These are phyloP conservation scores for Pimpla rufipes DNA, from an alignment of 2,888 invertebrate genomes.

Conservation along the genomic window DNA sequence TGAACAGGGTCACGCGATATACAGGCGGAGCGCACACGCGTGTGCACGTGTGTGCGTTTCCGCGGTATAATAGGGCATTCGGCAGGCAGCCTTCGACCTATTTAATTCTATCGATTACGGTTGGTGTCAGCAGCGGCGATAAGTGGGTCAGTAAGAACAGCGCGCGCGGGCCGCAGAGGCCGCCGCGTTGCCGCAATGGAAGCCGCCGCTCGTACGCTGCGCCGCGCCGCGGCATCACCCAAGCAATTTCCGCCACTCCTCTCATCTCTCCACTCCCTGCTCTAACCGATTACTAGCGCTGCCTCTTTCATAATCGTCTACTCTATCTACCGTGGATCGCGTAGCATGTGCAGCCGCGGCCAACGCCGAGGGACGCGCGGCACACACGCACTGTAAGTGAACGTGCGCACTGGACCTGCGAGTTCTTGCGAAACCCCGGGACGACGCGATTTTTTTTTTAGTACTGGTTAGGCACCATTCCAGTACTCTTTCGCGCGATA, in stretches of 20 bases:
- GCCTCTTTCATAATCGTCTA: constrained; percentile 38
- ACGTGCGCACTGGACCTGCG: no score
- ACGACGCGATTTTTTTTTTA: no score
- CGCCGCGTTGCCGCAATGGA: constrained; percentile 57
- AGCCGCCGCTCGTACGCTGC: constrained; percentile 51
- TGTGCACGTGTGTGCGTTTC: neutral
- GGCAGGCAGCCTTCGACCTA: constrained; percentile 67
- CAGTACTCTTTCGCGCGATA: no score
- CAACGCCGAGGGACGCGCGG: neutral
- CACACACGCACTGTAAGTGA: neutral
- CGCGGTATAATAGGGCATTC: constrained; percentile 30
- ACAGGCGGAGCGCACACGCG: neutral
- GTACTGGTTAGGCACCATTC: no score
- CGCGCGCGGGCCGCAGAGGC: constrained; percentile 34
- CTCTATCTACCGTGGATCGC: neutral
- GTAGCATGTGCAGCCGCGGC: constrained; percentile 10
- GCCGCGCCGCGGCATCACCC: constrained; percentile 46
- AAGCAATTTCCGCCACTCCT: constrained; percentile 72
- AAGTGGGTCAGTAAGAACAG: constrained; percentile 64
- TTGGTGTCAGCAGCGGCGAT: constrained; percentile 46
- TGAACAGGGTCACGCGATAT: constrained; percentile 14
- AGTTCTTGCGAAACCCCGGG: no score
- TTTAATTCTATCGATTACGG: constrained; percentile 67
- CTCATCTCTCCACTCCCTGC: constrained; percentile 30
- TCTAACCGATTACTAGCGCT: constrained; percentile 27